Conservation (phyloP, 2,113 vertebrate species). For the Zosterops borbonicus region DNA sequence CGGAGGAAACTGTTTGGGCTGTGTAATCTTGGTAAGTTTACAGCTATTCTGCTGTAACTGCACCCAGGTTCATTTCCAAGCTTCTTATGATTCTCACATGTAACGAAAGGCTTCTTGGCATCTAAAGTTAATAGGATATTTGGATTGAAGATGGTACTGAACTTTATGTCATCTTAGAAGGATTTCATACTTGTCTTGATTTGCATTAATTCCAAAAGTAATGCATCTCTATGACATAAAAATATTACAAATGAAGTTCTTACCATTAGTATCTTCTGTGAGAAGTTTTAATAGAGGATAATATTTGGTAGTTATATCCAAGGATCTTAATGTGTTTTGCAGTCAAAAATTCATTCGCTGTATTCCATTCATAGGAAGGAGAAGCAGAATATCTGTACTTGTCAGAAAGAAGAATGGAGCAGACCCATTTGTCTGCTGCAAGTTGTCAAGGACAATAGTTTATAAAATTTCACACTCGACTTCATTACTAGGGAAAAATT, state of each 20-base stretch:
- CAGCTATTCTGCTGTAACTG: background rate
- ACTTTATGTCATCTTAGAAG: background rate
- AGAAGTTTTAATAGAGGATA: background rate
- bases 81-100: background rate
- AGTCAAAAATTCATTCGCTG: background rate
- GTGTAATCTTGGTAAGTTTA: background rate
- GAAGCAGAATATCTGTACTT: background rate
- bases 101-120: background rate
- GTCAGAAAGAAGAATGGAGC: background rate
- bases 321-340: background rate
- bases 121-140: background rate
- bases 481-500: background rate
- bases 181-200: background rate
- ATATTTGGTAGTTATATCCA: background rate
- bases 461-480: background rate
- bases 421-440: background rate
- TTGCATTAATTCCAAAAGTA: background rate
- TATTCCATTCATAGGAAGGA: background rate
- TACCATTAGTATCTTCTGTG: background rate
- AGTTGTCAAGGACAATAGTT: background rate
- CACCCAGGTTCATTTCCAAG: background rate
- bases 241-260: background rate
- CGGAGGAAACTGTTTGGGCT: background rate
- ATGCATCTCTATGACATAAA: background rate
- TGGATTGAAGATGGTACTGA: background rate